phyloP scores from a whole-genome alignment of 2,113 vertebrate genomes.

The Lates calcarifer region DNA sequence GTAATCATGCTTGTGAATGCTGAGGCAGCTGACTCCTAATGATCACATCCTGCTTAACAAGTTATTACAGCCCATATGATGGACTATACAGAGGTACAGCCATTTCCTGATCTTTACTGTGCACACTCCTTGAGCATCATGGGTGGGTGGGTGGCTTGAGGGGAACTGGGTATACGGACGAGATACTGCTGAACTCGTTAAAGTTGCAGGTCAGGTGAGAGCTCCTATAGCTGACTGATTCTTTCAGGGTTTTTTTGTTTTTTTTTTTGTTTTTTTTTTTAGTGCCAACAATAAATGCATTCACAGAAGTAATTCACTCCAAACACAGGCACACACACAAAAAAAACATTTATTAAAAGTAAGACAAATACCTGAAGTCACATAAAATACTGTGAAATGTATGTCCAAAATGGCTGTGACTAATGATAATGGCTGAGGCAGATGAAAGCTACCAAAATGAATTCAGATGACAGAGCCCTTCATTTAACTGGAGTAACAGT shows the following conservation, averaged over 20 bases:
- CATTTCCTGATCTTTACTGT: constrained; percentile 66
- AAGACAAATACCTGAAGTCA: constrained; percentile 77
- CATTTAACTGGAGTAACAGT: constrained; percentile 84
- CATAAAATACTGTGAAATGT: constrained; percentile 70
- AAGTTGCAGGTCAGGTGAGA: neutral
- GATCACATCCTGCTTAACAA: constrained; percentile 76
- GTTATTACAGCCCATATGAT: constrained; percentile 73
- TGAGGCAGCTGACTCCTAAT: constrained; percentile 72
- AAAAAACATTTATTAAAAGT: constrained; percentile 80
- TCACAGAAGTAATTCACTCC: constrained; percentile 53
- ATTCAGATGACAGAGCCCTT: constrained; percentile 86
- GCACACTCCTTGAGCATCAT: constrained; percentile 35
- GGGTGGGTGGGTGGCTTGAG: constrained; percentile 17
- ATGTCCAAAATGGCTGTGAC: constrained; percentile 66
- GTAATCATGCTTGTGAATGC: constrained; percentile 69
- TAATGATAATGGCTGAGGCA: constrained; percentile 61
- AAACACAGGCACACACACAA: constrained; percentile 62
- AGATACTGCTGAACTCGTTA: neutral
- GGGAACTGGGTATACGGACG: constrained; percentile 4
- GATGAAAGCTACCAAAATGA: constrained; percentile 70
- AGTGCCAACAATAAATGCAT: neutral
- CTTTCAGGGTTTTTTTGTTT: neutral
- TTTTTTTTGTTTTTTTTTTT: no score
- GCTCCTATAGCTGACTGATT: neutral
- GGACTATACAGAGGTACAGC: constrained; percentile 41